Conservation (phyloP, 2,888 invertebrate genomes). For the Cristatella mucedo region DNA sequence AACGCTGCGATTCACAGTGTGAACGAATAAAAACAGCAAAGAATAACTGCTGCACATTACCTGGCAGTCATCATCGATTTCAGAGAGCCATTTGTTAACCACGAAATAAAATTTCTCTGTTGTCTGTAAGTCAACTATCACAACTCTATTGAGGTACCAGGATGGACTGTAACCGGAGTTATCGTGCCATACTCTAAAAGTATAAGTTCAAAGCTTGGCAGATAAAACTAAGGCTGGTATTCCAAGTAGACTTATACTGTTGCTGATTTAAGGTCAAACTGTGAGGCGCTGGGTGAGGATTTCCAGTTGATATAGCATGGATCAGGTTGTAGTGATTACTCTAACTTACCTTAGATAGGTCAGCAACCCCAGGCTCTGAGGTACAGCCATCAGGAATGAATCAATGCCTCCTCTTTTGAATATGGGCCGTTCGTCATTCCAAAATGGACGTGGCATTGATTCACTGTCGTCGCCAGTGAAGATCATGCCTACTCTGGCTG, state of each 20-base stretch:
- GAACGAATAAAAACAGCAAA: no score
- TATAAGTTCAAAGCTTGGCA: no score
- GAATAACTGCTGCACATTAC: no score
- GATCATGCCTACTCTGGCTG: conserved; percentile 20
- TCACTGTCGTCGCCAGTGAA: conserved; percentile 27
- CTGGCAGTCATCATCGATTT: conserved; percentile 16
- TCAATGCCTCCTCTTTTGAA: conserved; percentile 26
- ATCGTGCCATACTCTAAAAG: conserved; percentile 26
- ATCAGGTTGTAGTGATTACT: no score
- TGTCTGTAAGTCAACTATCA: conserved; percentile 22
- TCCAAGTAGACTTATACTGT: no score
- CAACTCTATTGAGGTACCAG: conserved; percentile 24
- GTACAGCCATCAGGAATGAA: conserved; percentile 29
- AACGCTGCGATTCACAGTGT: no score
- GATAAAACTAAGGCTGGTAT: no score
- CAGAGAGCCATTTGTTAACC: conserved; percentile 15
- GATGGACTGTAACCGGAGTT: conserved; percentile 21
- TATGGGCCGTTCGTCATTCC: conserved; percentile 21
- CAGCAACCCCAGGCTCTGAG: conserved; percentile 13
- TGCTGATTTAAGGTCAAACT: no score
- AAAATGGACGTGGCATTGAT: conserved; percentile 22
- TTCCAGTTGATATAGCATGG: no score
- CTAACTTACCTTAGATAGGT: conserved; percentile 13
- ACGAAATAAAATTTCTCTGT: conserved; percentile 17
- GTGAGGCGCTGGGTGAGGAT: no score